A percentile compares a stretch with the other conserved stretches of the same genome.
phyloP scores from a whole-genome alignment of 2,888 invertebrate species.

The Shargacucullia verbasci region DNA sequence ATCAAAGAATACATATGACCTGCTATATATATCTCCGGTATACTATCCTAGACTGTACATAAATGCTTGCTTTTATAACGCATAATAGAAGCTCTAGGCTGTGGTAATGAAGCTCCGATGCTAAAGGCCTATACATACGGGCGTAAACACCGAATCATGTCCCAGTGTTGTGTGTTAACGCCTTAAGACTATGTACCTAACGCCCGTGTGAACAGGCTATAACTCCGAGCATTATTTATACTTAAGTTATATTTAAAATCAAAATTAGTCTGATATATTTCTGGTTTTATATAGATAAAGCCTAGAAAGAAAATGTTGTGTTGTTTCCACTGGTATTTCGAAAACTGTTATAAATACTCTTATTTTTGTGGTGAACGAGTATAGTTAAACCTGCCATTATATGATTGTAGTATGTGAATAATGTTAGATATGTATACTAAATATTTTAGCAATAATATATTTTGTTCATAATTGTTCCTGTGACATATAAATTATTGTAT shows the following conservation, averaged over 20 bases:
- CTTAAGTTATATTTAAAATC: constrained; percentile 29
- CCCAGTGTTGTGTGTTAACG: too few species aligned
- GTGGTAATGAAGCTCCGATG: constrained; percentile 36
- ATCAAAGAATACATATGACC: background rate
- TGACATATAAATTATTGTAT: too few species aligned
- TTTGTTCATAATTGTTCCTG: too few species aligned
- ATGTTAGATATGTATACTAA: constrained; percentile 10
- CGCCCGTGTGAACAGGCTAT: too few species aligned
- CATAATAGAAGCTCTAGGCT: constrained; percentile 51
- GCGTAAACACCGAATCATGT: too few species aligned
- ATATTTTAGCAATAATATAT: background rate
- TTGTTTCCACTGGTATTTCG: constrained; percentile 12
- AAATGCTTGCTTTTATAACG: constrained; percentile 47
- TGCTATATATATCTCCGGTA: constrained; percentile 16
- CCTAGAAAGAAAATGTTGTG: constrained; percentile 6
- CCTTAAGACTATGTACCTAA: too few species aligned
- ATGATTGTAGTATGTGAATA: constrained; percentile 6
- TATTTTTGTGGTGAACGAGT: constrained; percentile 14
- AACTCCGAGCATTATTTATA: constrained; percentile 14
- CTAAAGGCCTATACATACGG: too few species aligned
- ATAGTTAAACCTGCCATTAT: constrained; percentile 40
- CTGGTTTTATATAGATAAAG: constrained; percentile 30
- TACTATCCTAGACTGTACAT: constrained; percentile 39
- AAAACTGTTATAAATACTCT: constrained; percentile 23
- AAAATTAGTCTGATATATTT: constrained; percentile 27